Conservation (phyloP, 2,113 vertebrate genomes). For the Paradoxurus hermaphroditus region DNA sequence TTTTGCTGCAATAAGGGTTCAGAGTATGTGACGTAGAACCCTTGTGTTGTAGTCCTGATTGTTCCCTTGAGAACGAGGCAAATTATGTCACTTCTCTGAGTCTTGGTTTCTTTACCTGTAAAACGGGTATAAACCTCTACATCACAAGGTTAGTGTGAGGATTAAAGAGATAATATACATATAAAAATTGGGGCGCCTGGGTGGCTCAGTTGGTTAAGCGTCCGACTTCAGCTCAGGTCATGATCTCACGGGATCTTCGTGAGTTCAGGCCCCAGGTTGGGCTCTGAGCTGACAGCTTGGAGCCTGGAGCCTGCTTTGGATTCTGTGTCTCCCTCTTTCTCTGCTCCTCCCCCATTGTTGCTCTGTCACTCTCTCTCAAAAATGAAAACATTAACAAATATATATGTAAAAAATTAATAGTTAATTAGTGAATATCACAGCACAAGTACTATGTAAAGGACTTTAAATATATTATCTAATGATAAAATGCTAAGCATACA, state of each 20-base stretch:
- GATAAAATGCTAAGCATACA: background rate
- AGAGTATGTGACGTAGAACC: background rate
- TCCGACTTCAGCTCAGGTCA: too few relatives aligned
- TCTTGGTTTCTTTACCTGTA: background rate
- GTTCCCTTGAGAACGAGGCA: background rate
- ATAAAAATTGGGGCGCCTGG: background rate
- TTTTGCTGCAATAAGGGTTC: background rate
- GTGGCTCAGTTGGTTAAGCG: too few relatives aligned
- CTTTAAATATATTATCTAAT: background rate
- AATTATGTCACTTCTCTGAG: background rate
- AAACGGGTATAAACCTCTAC: background rate
- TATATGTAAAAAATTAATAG: background rate
- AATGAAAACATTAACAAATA: too few relatives aligned
- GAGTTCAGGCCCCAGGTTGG: too few relatives aligned
- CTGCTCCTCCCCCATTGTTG: too few relatives aligned
- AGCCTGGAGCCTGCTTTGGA: too few relatives aligned
- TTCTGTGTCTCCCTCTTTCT: too few relatives aligned
- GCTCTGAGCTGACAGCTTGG: too few relatives aligned
- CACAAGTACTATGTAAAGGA: background rate
- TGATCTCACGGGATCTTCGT: too few relatives aligned
- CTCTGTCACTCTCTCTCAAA: too few relatives aligned
- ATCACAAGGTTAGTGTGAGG: background rate
- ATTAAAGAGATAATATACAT: background rate
- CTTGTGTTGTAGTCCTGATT: background rate
- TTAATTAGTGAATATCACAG: background rate